phyloP scores from a whole-genome alignment of 2,888 invertebrate genomes.

The Fragum sueziense region DNA sequence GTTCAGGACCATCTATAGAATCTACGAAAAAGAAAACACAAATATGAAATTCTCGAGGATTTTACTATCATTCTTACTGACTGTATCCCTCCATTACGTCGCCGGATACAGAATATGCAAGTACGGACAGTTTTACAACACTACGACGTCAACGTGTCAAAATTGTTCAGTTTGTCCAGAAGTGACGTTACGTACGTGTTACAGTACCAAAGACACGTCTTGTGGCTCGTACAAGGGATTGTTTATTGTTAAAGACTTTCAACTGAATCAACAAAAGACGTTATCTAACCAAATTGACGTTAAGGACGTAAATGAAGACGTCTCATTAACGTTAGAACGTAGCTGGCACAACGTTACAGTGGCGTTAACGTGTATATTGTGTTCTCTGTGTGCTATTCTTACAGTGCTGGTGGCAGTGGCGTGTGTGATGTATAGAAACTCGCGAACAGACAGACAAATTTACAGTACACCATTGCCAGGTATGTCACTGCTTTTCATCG shows the following conservation, averaged over 20 bases:
- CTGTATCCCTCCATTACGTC: background rate
- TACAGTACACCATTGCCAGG: background rate
- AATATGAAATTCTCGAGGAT: too few species aligned
- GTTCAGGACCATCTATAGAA: too few species aligned
- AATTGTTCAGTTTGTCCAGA: conserved; percentile 11
- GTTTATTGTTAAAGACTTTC: background rate
- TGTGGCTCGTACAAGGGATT: background rate
- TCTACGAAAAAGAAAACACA: too few species aligned
- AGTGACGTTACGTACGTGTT: background rate
- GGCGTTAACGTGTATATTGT: background rate
- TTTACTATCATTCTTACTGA: too few species aligned
- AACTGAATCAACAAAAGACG: background rate
- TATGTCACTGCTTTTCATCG: background rate
- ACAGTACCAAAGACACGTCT: background rate
- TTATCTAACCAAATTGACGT: background rate
- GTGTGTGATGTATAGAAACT: conserved; percentile 2
- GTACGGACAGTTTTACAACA: background rate
- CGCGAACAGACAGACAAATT: background rate
- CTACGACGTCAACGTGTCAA: background rate
- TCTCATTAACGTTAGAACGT: background rate
- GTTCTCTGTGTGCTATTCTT: background rate
- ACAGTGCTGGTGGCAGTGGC: conserved; percentile 12
- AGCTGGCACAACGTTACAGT: background rate
- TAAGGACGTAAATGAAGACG: background rate
- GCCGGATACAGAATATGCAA: background rate